Conservation (phyloP, 2,797 vertebrate species). For the Brachyalestes nurse region DNA sequence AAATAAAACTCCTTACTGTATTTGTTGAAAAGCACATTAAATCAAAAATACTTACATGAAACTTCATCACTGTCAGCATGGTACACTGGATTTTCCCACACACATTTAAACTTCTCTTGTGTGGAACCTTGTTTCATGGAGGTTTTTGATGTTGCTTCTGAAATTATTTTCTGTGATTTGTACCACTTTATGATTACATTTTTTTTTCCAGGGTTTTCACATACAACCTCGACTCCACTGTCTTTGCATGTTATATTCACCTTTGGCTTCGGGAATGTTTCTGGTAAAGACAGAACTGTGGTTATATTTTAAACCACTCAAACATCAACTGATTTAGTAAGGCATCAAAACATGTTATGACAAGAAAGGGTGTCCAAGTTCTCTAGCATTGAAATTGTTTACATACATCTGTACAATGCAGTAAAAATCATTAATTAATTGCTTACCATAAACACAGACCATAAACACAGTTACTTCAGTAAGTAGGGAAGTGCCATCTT, state of each 20-base stretch:
- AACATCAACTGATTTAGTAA: neutral
- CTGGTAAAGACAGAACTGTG: slow-evolving; percentile 10
- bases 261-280: neutral
- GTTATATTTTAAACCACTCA: neutral
- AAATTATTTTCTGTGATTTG: neutral
- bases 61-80: neutral
- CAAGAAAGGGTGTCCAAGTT: neutral
- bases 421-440: neutral
- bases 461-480: neutral
- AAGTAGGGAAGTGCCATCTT: fast-evolving
- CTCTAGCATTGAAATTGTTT: no score
- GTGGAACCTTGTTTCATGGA: neutral
- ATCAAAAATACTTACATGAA: slow-evolving; percentile 20
- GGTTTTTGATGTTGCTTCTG: fast-evolving
- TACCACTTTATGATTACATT: neutral
- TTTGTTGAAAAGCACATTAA: neutral
- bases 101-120: neutral
- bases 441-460: slow-evolving; percentile 43
- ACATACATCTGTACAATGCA: neutral
- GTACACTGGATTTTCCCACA: neutral
- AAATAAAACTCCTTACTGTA: neutral
- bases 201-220: fast-evolving
- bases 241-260: neutral
- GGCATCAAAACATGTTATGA: neutral
- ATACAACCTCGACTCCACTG: neutral